phyloP scores from a whole-genome alignment of 1,140 invertebrate species.

The Drosophila fuyamai region DNA sequence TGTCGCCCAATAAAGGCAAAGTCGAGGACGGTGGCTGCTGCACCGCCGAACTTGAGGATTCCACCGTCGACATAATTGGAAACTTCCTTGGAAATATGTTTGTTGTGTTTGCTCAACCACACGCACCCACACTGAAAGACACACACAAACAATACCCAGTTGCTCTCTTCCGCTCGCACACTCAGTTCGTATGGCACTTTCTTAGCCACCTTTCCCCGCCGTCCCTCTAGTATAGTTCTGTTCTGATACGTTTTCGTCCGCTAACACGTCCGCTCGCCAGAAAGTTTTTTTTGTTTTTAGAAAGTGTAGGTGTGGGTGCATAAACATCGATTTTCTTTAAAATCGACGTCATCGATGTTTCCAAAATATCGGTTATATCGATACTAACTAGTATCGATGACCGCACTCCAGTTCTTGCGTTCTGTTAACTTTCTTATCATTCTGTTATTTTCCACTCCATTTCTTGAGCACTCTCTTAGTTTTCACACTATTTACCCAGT shows the following conservation, averaged over 20 bases:
- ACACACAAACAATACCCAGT: constrained; percentile 2
- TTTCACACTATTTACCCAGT: too few relatives aligned
- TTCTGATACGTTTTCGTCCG: constrained; percentile 13
- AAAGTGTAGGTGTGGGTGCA: too few relatives aligned
- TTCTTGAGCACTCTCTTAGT: too few relatives aligned
- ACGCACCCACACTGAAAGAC: constrained; percentile 4
- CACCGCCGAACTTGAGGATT: constrained; percentile 76
- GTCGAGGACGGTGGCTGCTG: constrained; percentile 74
- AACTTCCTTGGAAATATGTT: constrained; percentile 17
- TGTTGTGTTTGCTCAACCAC: constrained; percentile 7
- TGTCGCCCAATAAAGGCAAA: constrained; percentile 62
- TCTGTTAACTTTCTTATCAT: too few relatives aligned
- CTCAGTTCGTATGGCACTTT: constrained; percentile 25
- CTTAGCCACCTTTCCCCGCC: constrained; percentile 3
- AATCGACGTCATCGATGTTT: too few relatives aligned
- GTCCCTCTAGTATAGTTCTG: not conserved
- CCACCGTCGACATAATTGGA: constrained; percentile 73
- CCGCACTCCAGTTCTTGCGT: too few relatives aligned
- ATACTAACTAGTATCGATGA: too few relatives aligned
- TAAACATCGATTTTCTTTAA: too few relatives aligned
- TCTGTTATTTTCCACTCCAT: too few relatives aligned
- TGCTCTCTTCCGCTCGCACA: constrained; percentile 1
- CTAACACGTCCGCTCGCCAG: constrained; percentile 11
- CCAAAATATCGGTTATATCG: too few relatives aligned
- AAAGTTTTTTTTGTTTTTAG: constrained; percentile 9